phyloP scores from a whole-genome alignment of 2,888 invertebrate genomes.

The Troilus luridus region DNA sequence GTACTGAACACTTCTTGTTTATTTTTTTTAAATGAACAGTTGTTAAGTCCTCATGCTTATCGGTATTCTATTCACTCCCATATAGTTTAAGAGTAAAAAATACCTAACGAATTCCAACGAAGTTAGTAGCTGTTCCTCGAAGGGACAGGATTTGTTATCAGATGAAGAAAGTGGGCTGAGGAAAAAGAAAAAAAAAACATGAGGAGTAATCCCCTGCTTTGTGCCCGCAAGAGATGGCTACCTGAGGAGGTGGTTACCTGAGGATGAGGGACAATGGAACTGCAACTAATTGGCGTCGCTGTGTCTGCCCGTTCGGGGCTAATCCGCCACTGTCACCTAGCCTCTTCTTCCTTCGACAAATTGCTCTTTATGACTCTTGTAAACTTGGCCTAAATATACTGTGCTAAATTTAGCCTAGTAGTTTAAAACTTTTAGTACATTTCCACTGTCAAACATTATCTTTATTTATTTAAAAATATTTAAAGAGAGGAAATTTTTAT shows the following conservation, averaged over 20 bases:
- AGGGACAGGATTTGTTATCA: not conserved
- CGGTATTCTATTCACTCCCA: not conserved
- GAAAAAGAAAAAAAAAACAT: constrained; percentile 4
- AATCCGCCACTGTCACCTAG: not conserved
- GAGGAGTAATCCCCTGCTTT: not conserved
- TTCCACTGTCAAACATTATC: not conserved
- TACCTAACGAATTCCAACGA: not conserved
- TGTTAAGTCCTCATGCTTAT: not conserved
- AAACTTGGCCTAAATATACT: not conserved
- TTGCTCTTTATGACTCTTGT: not conserved
- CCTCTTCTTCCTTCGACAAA: constrained; percentile 24
- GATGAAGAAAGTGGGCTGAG: constrained; percentile 5
- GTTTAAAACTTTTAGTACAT: not conserved
- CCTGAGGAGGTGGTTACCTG: constrained; percentile 23
- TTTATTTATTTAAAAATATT: too few relatives aligned
- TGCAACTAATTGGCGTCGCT: constrained; percentile 11
- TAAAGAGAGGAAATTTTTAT: too few relatives aligned
- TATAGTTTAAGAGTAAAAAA: not conserved
- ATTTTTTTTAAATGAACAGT: not conserved
- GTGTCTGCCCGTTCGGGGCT: not conserved
- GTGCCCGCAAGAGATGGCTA: not conserved
- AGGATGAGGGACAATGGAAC: constrained; percentile 1
- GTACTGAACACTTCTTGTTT: too few relatives aligned
- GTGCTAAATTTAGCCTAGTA: not conserved
- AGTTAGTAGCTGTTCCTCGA: constrained; percentile 1